Base-by-base conservation (phyloP, 92 coral and sea anemone species). In the Ricordea florida region DNA sequence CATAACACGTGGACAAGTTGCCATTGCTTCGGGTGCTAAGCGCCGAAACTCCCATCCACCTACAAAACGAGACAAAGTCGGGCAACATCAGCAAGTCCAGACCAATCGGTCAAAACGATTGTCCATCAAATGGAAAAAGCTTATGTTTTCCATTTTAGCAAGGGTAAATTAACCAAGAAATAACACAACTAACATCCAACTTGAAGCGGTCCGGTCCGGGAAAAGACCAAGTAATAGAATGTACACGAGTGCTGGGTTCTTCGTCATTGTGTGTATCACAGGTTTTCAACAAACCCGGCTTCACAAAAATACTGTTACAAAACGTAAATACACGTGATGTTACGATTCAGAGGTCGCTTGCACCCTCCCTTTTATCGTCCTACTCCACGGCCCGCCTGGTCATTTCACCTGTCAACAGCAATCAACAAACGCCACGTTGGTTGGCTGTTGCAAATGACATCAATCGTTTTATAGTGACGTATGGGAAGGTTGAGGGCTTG, bases 11-110 rank as follows among this genome's bases (percentile, higher is more conserved):
- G 2, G 97, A 46, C 44, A 80, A 27, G 67, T 82, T 83, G 30
- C 57, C 37, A 34, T 36, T 29, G 26, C 81, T 80, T 30, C 75
- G 80, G 25, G 85, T 84, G 27, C 87, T 71, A 16, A 77, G 60
- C 28, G 97, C 57, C 22, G 93, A 81, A 25, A 83, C 69, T n/a
- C 97, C 97, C 85, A 91, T 70, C 97, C 97, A 91, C 79, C 97
- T 91, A 55, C 1, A 51, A 62, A 57, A 36, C 72, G 58, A 78
- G 62, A 60, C 42, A 50, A 74, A 46, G 38, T 57, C 48, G 58
- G 48, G 32, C 6, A 72, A 31, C 70, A 35, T 59, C 1, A 73
- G 43, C 36, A 5, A 37, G 3, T 25, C 44, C 77, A 41, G 26
- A 40, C 55, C 63, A 40, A 50, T 29, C 43, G n/a, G n/a, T n/a